Percentiles rank a stretch among this genome's conserved stretches.
phyloP scores from a whole-genome alignment of 2,797 vertebrate species.

The Ara ararauna region DNA sequence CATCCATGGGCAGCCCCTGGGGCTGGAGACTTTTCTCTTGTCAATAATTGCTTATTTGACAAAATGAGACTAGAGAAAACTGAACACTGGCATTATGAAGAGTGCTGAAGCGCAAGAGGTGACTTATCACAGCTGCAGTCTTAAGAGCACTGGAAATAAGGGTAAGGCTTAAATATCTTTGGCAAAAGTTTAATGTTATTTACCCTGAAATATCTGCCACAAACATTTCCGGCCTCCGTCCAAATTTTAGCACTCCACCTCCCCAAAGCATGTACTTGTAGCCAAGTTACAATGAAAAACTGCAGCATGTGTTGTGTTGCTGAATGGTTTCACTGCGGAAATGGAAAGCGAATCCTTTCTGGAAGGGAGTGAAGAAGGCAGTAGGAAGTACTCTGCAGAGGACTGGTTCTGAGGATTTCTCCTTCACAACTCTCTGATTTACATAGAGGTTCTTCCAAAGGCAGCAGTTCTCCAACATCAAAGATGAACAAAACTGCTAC shows the following conservation, averaged over 20 bases:
- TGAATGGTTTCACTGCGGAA: background rate
- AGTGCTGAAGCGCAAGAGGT: background rate
- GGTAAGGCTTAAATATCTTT: background rate
- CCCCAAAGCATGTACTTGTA: background rate
- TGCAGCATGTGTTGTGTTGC: background rate
- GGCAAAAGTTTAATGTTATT: background rate
- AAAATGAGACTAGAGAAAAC: background rate
- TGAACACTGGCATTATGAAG: background rate
- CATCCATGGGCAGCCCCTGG: background rate
- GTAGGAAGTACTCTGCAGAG: background rate
- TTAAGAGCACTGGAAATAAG: background rate
- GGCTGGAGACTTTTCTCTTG: background rate
- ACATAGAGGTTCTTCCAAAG: conserved; percentile 34
- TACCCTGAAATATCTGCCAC: background rate
- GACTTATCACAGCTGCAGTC: background rate
- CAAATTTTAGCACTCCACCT: background rate
- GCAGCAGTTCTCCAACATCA: background rate
- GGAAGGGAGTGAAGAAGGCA: background rate
- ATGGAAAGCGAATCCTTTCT: background rate
- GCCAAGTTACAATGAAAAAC: background rate
- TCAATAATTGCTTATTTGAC: background rate
- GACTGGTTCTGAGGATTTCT: background rate
- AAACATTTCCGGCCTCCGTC: background rate
- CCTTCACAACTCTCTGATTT: conserved; percentile 12
- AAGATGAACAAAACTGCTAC: background rate